These are phyloP conservation scores for Anthopleura sola DNA, from an alignment of 64 coral and sea anemone species.

Conservation along the genomic window DNA sequence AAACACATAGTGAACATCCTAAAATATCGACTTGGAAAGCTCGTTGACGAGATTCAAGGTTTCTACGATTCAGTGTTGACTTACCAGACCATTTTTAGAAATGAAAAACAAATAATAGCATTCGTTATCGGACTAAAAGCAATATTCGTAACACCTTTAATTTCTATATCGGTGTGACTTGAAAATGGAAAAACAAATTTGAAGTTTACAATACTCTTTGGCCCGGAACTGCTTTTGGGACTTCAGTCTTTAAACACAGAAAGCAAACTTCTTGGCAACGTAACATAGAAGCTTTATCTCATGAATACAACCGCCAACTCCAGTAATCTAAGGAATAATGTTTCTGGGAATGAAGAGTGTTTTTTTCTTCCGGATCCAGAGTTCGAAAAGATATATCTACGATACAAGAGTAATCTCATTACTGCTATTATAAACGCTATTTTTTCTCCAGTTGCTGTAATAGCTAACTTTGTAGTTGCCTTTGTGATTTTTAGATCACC, in stretches of 20 bases:
- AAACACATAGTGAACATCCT: not conserved
- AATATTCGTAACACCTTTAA: not conserved
- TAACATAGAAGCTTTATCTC: not conserved
- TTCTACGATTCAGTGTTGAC: not conserved
- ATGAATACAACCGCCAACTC: not conserved
- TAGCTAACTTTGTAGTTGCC: slow-evolving; percentile 50
- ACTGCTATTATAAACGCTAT: slow-evolving; percentile 56
- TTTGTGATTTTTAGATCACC: slow-evolving; percentile 38
- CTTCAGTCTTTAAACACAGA: not conserved
- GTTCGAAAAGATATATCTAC: slow-evolving; percentile 13
- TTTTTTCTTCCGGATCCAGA: slow-evolving; percentile 36
- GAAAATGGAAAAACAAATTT: not conserved
- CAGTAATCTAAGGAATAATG: not conserved
- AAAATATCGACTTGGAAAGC: not conserved
- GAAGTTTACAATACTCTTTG: not conserved
- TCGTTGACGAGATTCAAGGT: not conserved
- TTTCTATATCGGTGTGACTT: not conserved
- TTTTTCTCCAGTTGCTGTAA: slow-evolving; percentile 56
- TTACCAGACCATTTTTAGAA: not conserved
- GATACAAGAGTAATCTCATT: slow-evolving; percentile 60
- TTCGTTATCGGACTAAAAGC: not conserved
- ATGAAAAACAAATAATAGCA: slow-evolving; percentile 4
- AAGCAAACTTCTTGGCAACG: not conserved
- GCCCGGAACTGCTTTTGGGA: not conserved
- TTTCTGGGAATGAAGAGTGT: not conserved